phyloP scores from a whole-genome alignment of 2,888 invertebrate species.

The Nymphalis urticae region DNA sequence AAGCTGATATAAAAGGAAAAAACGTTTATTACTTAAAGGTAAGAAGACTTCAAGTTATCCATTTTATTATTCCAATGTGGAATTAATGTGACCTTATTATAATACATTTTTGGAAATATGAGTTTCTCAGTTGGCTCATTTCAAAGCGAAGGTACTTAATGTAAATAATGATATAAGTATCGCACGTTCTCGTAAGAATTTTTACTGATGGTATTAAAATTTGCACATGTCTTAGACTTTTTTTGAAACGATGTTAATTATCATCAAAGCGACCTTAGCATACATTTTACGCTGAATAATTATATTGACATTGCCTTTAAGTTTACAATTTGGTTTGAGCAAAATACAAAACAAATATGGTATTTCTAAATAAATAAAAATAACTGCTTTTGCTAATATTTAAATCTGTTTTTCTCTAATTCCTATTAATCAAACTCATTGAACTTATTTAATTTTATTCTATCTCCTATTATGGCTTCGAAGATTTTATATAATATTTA shows the following conservation, averaged over 20 bases:
- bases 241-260: not conserved
- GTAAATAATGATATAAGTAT: slow-evolving; percentile 1
- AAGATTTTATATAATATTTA: too few species aligned
- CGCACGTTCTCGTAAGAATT: not conserved
- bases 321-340: too few species aligned
- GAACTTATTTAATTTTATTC: too few species aligned
- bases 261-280: not conserved
- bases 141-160: slow-evolving; percentile 3
- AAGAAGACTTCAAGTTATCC: slow-evolving; percentile 14
- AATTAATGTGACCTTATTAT: slow-evolving; percentile 9
- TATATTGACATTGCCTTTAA: too few species aligned
- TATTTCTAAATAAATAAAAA: too few species aligned
- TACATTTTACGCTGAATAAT: not conserved
- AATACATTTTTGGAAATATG: slow-evolving; percentile 10
- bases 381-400: too few species aligned
- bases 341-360: too few species aligned
- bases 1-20: slow-evolving; percentile 60
- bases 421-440: too few species aligned
- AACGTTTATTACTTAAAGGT: slow-evolving; percentile 73
- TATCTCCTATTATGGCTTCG: too few species aligned
- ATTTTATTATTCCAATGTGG: slow-evolving; percentile 5
- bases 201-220: slow-evolving; percentile 2
- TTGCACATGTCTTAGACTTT: not conserved
- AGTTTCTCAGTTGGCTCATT: slow-evolving; percentile 10
- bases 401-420: too few species aligned